These are phyloP conservation scores for Megalops atlanticus DNA, from an alignment of 2,113 vertebrate species.

Conservation along the genomic window DNA sequence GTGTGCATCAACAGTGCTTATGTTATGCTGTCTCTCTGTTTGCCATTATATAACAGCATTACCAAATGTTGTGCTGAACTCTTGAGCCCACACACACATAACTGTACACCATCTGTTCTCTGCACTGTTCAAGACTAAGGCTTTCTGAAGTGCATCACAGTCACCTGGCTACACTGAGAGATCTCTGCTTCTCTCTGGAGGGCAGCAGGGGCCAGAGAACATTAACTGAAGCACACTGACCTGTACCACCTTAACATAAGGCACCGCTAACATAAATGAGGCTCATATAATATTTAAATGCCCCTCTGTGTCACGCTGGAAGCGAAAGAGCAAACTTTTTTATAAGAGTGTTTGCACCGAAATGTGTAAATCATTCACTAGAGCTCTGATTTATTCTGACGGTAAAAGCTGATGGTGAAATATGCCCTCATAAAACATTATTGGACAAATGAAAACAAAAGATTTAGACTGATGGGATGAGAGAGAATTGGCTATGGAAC, in stretches of 20 bases:
- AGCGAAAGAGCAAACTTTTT: no score
- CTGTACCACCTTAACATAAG: no score
- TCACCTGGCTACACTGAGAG: constrained; percentile 37
- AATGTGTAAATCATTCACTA: not conserved
- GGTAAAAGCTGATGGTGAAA: not conserved
- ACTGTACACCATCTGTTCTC: constrained; percentile 44
- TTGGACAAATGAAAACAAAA: not conserved
- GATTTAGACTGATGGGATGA: not conserved
- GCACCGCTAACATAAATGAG: not conserved
- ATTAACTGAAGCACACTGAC: not conserved
- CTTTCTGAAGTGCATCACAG: constrained; percentile 41
- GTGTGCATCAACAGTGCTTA: constrained; percentile 20
- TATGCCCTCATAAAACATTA: not conserved
- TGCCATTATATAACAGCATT: constrained; percentile 48
- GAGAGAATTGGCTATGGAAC: not conserved
- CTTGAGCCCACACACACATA: constrained; percentile 26
- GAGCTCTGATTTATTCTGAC: not conserved
- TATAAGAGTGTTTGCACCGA: not conserved
- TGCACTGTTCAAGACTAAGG: not conserved
- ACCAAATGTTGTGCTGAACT: constrained; percentile 39
- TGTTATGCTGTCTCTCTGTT: constrained; percentile 7
- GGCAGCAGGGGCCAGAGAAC: not conserved
- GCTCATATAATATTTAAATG: not conserved
- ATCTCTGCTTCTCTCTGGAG: constrained; percentile 16
- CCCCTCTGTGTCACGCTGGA: not conserved